phyloP scores from a whole-genome alignment of 2,797 vertebrate species.

The Mergus octosetaceus region DNA sequence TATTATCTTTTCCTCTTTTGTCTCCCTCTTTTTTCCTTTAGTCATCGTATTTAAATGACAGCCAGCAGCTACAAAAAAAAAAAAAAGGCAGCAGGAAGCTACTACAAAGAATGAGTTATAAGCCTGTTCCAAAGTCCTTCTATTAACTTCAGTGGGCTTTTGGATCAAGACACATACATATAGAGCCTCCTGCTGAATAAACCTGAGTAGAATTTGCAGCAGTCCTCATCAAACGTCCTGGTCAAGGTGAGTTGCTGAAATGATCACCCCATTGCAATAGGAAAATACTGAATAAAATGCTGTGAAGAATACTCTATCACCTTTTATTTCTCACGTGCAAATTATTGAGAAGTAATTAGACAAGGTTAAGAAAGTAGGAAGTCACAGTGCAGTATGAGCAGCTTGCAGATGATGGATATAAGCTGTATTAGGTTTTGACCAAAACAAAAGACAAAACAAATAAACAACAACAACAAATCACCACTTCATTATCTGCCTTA shows the following conservation, averaged over 20 bases:
- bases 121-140: constrained; percentile 15
- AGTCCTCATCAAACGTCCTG: neutral
- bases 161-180: neutral
- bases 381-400: neutral
- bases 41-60: constrained; percentile 51
- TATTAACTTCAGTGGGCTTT: constrained; percentile 16
- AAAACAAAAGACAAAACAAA: neutral
- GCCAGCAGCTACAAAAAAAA: constrained; percentile 29
- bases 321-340: neutral
- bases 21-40: constrained; percentile 21
- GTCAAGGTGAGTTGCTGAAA: constrained; percentile 44
- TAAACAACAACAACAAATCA: neutral
- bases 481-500: neutral
- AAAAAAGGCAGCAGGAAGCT: constrained; percentile 11
- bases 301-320: neutral
- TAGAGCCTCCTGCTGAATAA: constrained; percentile 21
- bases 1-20: neutral
- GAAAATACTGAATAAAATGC: neutral
- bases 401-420: neutral
- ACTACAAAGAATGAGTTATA: constrained; percentile 21
- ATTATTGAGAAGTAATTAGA: neutral
- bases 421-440: neutral
- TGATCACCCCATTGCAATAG: neutral
- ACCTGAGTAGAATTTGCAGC: constrained; percentile 31
- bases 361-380: neutral